Percentiles rank a stretch among this genome's conserved stretches.
These are phyloP conservation scores for Maniola jurtina DNA, from an alignment of 1,140 invertebrate species.

Conservation along the genomic window DNA sequence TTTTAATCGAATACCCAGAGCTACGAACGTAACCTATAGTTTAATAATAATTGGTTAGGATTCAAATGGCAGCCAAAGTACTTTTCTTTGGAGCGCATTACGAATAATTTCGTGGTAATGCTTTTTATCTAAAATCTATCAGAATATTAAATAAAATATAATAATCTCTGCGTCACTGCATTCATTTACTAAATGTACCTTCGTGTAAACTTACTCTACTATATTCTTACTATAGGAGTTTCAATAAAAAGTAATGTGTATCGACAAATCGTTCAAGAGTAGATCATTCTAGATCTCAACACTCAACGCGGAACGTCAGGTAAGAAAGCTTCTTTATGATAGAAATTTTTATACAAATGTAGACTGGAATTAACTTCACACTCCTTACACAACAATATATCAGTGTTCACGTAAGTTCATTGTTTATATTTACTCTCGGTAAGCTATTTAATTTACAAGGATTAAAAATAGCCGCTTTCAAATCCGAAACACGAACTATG, in stretches of 20 bases:
- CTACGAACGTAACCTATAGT: too few species aligned
- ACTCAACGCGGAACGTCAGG: not conserved
- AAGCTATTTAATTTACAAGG: constrained; percentile 24
- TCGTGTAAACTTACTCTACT: too few species aligned
- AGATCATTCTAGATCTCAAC: not conserved
- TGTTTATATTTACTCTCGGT: not conserved
- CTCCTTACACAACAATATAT: not conserved
- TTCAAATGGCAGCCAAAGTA: too few species aligned
- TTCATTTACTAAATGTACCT: too few species aligned
- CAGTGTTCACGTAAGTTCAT: not conserved
- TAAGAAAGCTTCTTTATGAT: not conserved
- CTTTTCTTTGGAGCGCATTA: too few species aligned
- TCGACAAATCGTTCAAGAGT: not conserved
- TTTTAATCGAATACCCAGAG: too few species aligned
- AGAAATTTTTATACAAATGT: not conserved
- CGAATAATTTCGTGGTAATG: too few species aligned
- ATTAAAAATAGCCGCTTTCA: constrained; percentile 32
- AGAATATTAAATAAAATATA: too few species aligned
- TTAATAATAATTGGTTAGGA: too few species aligned
- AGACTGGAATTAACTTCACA: constrained; percentile 1
- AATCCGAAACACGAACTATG: constrained; percentile 33
- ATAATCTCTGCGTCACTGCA: too few species aligned
- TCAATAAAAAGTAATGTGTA: not conserved
- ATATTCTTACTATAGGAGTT: not conserved
- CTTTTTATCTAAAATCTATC: too few species aligned